Percentiles rank a stretch among this genome's conserved stretches.
phyloP scores from a whole-genome alignment of 1,140 invertebrate genomes.

The Ceratosolen fusciceps region DNA sequence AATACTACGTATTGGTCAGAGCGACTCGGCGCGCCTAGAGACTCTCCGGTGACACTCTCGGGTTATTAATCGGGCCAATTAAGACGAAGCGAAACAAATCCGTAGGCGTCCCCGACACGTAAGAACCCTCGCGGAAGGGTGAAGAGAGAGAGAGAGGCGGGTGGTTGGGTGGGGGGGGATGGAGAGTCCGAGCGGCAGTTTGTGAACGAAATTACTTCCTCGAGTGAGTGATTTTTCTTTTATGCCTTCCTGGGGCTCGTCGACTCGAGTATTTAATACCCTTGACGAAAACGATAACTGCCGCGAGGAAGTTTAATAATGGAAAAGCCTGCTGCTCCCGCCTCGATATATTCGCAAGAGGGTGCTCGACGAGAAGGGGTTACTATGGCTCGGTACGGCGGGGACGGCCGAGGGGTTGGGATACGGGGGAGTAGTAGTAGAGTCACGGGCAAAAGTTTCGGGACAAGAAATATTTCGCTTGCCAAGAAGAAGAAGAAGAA shows the following conservation, averaged over 20 bases:
- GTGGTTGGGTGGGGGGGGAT: too few relatives aligned
- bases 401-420: background rate
- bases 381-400: too few relatives aligned
- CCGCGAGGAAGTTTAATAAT: conserved; percentile 39
- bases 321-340: conserved; percentile 3
- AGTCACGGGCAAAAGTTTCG: conserved; percentile 28
- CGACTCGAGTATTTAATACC: conserved; percentile 45
- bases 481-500: conserved; percentile 30
- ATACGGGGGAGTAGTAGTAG: too few relatives aligned
- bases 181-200: too few relatives aligned
- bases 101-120: background rate
- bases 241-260: background rate
- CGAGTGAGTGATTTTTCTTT: conserved; percentile 28
- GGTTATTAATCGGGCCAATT: conserved; percentile 18
- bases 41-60: too few relatives aligned
- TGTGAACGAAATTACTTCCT: conserved; percentile 28
- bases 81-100: conserved; percentile 26
- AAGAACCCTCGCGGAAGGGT: background rate
- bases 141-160: too few relatives aligned
- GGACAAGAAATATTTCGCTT: conserved; percentile 42
- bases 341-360: background rate
- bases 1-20: too few relatives aligned
- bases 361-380: too few relatives aligned
- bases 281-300: conserved; percentile 33
- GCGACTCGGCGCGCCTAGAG: too few relatives aligned